Base-by-base conservation (phyloP, 2,797 vertebrate genomes). In the Mallotus villosus region DNA sequence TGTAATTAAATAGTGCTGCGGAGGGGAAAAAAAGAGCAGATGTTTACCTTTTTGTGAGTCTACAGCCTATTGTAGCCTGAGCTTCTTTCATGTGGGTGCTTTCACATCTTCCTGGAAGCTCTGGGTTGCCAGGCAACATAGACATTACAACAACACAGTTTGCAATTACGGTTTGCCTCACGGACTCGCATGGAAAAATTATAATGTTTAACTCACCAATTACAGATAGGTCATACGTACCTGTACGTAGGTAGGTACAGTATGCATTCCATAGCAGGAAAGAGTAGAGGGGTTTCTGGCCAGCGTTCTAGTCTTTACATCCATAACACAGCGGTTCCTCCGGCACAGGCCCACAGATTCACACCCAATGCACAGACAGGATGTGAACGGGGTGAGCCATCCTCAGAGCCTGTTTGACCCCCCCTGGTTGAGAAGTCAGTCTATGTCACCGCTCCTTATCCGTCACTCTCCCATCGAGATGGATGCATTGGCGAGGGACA, bases 91-190 rank as follows among this genome's bases (percentile, higher is more conserved):
- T 76, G 74, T 79, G 75, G 63, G 68, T 55, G 67, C 65, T 76
- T 62, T 90, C 86, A 87, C 88, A 91, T 91, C 87, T 90, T 87
- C 78, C 77, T 77, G 32, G 74, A 84, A 87, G 87, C 79, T 88
- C 87, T 87, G 88, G 87, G 92, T 94, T 93, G 92, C 92, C 90
- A 93, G 81, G 93, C 91, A 92, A 94, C 91, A 79, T 91, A 88
- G 85, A 88, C 84, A 83, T 68, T 46, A 46, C 41, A 12, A 46
- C 12, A 34, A 34, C 8, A 8, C 32, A 34, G 32, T 34, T 34
- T 34, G 32, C 32, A 8, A 8, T 34, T 34, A 34, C 8, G 8
- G 8, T 34, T 34, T 34, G 32, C 7, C 32, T 46, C 41, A 46
- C 41, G 2, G 9, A 46, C 41, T 46, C 41, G 80, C 68, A 74